Evolutionary conservation across 2,888 invertebrate genomes (phyloP).

Genomic region (Atrina japonica): DNA sequence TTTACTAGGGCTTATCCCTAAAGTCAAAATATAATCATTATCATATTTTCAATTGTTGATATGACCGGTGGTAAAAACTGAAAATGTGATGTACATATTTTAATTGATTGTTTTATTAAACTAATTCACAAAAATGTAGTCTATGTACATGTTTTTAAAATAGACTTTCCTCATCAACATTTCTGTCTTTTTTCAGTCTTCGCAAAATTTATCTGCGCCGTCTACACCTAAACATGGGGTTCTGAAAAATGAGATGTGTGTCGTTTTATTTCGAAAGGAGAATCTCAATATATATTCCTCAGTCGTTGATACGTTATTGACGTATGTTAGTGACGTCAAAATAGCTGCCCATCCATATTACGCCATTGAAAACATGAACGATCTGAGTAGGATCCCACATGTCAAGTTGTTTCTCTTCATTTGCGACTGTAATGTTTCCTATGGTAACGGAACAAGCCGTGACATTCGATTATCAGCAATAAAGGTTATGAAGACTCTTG

Average conservation of each 20-base stretch:
- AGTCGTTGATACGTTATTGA: conserved; percentile 63
- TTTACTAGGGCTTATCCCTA: too few species aligned
- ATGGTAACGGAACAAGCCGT: conserved; percentile 55
- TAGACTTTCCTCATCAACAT: too few species aligned
- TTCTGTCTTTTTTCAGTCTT: conserved; percentile 11
- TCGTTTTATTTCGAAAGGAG: conserved; percentile 63
- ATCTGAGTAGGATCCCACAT: conserved; percentile 65
- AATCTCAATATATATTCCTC: conserved; percentile 59
- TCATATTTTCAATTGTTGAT: neutral
- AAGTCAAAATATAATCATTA: neutral
- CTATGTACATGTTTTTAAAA: too few species aligned
- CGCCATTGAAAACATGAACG: conserved; percentile 62
- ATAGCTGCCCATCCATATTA: conserved; percentile 64
- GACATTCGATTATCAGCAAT: conserved; percentile 63
- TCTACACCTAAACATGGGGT: conserved; percentile 66
- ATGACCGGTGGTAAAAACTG: too few species aligned
- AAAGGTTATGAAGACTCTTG: conserved; percentile 61
- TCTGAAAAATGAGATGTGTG: conserved; percentile 67
- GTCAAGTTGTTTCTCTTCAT: conserved; percentile 69
- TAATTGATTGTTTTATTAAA: too few species aligned
- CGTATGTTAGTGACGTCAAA: conserved; percentile 65
- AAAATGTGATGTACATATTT: too few species aligned
- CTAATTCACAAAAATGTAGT: too few species aligned
- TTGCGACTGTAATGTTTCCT: conserved; percentile 62
- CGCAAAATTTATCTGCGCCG: conserved; percentile 23